phyloP scores from a whole-genome alignment of 2,113 vertebrate species.

The Aspidoscelis tigris region DNA sequence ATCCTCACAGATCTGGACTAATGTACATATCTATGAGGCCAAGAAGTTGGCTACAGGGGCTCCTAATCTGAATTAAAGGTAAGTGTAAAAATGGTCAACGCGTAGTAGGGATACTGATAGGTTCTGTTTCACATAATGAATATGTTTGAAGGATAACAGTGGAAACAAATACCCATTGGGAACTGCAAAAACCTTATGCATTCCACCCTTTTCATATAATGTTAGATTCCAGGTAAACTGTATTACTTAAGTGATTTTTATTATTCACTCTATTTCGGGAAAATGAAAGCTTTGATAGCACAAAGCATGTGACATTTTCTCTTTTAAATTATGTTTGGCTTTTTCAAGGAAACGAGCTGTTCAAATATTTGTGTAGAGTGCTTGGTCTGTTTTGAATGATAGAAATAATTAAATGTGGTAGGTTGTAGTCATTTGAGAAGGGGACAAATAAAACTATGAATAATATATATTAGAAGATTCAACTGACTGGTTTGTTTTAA shows the following conservation, averaged over 20 bases:
- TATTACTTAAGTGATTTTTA: constrained; percentile 58
- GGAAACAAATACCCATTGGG: constrained; percentile 49
- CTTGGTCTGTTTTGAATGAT: constrained; percentile 60
- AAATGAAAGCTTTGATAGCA: constrained; percentile 63
- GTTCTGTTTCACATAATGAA: constrained; percentile 49
- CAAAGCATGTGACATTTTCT: constrained; percentile 51
- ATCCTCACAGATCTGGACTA: too few relatives aligned
- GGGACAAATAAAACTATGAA: constrained; percentile 55
- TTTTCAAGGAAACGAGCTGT: constrained; percentile 62
- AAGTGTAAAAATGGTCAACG: too few relatives aligned
- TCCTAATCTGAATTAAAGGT: too few relatives aligned
- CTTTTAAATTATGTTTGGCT: constrained; percentile 65
- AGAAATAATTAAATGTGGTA: constrained; percentile 67
- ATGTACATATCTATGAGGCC: too few relatives aligned
- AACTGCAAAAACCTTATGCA: constrained; percentile 56
- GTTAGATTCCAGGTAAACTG: constrained; percentile 58
- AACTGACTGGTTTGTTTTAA: constrained; percentile 9
- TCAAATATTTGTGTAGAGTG: constrained; percentile 70
- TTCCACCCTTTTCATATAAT: constrained; percentile 43
- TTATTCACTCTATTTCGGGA: constrained; percentile 51
- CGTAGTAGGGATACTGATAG: constrained; percentile 44
- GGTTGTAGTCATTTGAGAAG: constrained; percentile 56
- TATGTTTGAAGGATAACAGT: constrained; percentile 43
- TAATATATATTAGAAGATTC: constrained; percentile 62
- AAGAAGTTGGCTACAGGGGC: too few relatives aligned